phyloP scores from a whole-genome alignment of 1,140 invertebrate species.

The Condylostylus longicornis region DNA sequence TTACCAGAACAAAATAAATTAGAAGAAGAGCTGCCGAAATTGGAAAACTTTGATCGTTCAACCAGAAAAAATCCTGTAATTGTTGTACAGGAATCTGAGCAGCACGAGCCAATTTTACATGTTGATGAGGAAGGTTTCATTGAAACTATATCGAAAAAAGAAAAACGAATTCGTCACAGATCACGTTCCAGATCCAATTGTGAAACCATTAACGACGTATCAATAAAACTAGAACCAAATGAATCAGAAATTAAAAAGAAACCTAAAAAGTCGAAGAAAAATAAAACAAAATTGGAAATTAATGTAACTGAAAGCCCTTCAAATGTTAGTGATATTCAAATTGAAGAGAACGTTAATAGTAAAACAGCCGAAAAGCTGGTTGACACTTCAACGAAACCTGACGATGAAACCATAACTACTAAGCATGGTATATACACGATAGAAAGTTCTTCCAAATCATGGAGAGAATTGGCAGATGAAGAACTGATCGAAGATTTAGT shows the following conservation, averaged over 20 bases:
- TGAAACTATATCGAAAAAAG: slow-evolving; percentile 17
- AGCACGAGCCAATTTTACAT: slow-evolving; percentile 3
- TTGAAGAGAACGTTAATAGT: too few relatives aligned
- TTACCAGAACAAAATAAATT: not conserved
- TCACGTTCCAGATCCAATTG: slow-evolving; percentile 20
- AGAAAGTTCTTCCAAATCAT: slow-evolving; percentile 15
- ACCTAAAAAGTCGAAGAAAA: not conserved
- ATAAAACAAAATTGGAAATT: slow-evolving; percentile 2
- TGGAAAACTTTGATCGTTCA: not conserved
- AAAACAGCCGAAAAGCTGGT: too few relatives aligned
- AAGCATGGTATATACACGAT: too few relatives aligned
- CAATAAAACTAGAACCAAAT: not conserved
- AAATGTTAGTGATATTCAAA: slow-evolving; percentile 8
- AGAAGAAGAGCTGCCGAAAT: not conserved
- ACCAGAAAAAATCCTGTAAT: slow-evolving; percentile 6
- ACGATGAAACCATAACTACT: slow-evolving; percentile 24
- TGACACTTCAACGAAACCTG: too few relatives aligned
- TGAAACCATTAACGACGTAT: not conserved
- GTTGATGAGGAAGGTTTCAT: slow-evolving; percentile 20
- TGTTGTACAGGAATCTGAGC: slow-evolving; percentile 13
- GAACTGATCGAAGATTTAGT: not conserved
- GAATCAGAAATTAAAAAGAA: not conserved
- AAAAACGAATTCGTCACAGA: slow-evolving; percentile 12
- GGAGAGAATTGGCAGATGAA: not conserved
- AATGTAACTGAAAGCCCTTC: slow-evolving; percentile 12